Percentiles rank a stretch among this genome's conserved stretches.
phyloP scores from a whole-genome alignment of 2,113 vertebrate species.

The Callorhinus ursinus region DNA sequence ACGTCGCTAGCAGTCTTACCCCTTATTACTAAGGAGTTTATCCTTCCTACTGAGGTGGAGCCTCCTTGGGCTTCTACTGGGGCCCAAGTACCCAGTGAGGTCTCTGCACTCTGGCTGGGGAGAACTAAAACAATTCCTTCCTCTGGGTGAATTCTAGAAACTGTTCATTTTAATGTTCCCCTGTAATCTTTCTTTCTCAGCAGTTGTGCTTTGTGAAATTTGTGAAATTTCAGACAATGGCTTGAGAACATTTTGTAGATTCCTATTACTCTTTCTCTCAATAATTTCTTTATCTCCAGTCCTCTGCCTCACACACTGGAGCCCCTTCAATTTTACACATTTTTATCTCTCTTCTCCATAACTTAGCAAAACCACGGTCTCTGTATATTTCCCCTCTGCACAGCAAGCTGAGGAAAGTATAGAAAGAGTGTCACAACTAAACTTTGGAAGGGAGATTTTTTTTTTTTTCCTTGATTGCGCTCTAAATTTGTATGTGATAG shows the following conservation, averaged over 20 bases:
- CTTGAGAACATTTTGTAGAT: neutral
- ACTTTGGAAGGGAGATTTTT: neutral
- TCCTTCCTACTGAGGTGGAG: neutral
- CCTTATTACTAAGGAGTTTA: neutral
- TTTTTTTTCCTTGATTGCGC: neutral
- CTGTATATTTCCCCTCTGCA: neutral
- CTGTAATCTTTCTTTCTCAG: neutral
- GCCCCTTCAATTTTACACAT: neutral
- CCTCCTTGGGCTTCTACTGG: fast-evolving
- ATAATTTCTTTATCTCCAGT: neutral
- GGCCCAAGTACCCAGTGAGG: fast-evolving
- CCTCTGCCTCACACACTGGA: neutral
- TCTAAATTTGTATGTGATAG: neutral
- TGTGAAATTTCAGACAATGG: neutral
- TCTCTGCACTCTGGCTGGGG: no score
- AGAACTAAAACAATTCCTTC: neutral
- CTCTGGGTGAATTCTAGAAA: neutral
- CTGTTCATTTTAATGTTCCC: neutral
- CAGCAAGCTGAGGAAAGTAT: neutral
- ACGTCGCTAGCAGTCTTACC: neutral
- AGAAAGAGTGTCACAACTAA: neutral
- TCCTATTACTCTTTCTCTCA: neutral
- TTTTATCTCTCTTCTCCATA: neutral
- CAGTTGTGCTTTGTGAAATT: neutral
- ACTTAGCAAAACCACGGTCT: neutral